A percentile compares a stretch with the other conserved stretches of the same genome.
phyloP scores from a whole-genome alignment of 2,888 invertebrate species.

The Athalia circularis region DNA sequence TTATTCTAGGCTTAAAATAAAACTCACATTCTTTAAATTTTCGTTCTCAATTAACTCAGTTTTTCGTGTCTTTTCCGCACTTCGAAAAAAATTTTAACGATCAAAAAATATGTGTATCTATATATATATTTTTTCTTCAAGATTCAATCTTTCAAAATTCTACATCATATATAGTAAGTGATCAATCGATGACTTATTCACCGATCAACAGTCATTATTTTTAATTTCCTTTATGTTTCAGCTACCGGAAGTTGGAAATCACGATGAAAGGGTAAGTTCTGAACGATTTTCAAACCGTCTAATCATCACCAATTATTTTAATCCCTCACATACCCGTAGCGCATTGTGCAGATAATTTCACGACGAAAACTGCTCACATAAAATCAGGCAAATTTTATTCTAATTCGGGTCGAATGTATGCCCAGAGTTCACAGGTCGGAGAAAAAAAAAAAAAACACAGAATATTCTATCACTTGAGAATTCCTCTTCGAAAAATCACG shows the following conservation, averaged over 20 bases:
- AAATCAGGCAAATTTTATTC: background rate
- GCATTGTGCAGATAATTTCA: background rate
- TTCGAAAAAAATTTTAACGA: too few species aligned
- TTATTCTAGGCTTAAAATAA: background rate
- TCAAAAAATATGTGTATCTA: too few species aligned
- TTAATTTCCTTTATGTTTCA: conserved; percentile 58
- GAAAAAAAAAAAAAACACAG: too few species aligned
- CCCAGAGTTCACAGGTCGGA: background rate
- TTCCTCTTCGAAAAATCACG: too few species aligned
- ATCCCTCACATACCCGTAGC: background rate
- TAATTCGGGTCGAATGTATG: background rate
- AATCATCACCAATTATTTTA: background rate
- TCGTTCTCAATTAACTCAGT: background rate
- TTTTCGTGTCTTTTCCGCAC: too few species aligned
- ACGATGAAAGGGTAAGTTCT: conserved; percentile 71
- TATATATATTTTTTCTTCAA: too few species aligned
- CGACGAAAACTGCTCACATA: background rate
- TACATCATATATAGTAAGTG: background rate
- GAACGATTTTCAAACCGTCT: background rate
- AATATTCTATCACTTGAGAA: too few species aligned
- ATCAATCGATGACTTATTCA: background rate
- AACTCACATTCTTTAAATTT: too few species aligned
- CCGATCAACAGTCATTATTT: background rate
- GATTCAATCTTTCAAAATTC: too few species aligned
- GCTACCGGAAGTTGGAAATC: conserved; percentile 69